Base-by-base conservation (phyloP, 1,140 invertebrate species). In the Luehdorfia chinensis region DNA sequence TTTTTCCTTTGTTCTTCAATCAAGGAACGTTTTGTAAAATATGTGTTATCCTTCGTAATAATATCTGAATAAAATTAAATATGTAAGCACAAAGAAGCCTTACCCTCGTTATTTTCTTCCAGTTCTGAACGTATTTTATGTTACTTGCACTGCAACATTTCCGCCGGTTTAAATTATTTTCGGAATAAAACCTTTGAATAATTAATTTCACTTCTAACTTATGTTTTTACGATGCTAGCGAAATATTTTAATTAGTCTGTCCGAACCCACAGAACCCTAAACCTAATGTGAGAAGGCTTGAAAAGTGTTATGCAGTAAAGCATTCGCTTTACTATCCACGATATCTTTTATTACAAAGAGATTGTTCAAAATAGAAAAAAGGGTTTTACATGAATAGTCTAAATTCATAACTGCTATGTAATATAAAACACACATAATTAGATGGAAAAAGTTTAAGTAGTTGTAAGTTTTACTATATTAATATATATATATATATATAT, bases 211-310 rank as follows among this genome's bases (percentile, higher is more conserved):
- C 32, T 58, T 55, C 50, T 48, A 53, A 53, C 46, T 55, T 57
- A 45, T 58, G 53, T 57, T 64, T 59, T 57, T 32, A 47, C 25
- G 59, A 55, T 48, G 64, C 39, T 59, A 50, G 65, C 50, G 57
- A 59, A 64, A 64, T 58, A 56, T 64, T 67, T 67, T 67, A 67
- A 67, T 67, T 67, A 64, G 57, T 50, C 52, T 63, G 59, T 55
- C 57, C 59, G 55, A 48, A 60, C 34, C n/a, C 13, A 18, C 25
- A 7, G 39, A 43, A 30, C 39, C 39, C 39, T 14, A 30, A 43
- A 43, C 25, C 13, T 18, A 31, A 9, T 30, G 13, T 41, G 37
- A 18, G 15, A 30, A 30, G 39, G 13, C 28, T 11, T 43, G 39
- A 28, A 43, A 12, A 4, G n/a, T 18, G n/a, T 30, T 28, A 28